Evolutionary conservation across 2,113 vertebrate genomes (phyloP).

Genomic region (Physeter macrocephalus): DNA sequence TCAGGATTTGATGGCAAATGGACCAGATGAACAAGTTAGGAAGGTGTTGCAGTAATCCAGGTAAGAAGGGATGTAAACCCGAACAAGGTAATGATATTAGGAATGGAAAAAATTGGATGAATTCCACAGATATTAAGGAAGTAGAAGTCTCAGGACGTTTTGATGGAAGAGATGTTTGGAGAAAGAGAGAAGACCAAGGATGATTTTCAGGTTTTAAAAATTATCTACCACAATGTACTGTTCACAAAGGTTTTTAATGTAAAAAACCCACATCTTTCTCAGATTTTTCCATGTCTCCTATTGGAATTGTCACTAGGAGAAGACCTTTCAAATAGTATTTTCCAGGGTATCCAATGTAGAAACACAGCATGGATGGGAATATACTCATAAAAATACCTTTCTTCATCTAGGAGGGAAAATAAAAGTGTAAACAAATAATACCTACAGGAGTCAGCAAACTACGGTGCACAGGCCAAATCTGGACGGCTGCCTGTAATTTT

Average conservation of each 20-base stretch:
- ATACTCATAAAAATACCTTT: not conserved
- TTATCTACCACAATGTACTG: not conserved
- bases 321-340: slow-evolving; percentile 5
- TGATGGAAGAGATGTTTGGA: not conserved
- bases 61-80: not conserved
- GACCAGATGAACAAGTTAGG: not conserved
- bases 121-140: not conserved
- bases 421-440: not conserved
- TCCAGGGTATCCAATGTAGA: not conserved
- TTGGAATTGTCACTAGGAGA: not conserved
- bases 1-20: not conserved
- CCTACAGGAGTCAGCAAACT: not conserved
- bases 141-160: slow-evolving; percentile 25
- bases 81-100: not conserved
- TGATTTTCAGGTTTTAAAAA: not conserved
- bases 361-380: not conserved
- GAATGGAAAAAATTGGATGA: not conserved
- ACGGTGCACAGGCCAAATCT: not conserved
- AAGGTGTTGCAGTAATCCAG: not conserved
- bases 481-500: not conserved
- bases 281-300: not conserved
- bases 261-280: not conserved
- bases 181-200: not conserved
- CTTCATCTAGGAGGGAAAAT: slow-evolving; percentile 7
- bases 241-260: not conserved